These are phyloP conservation scores for Hemicentrotus pulcherrimus DNA, from an alignment of 35 echinoderm and acorn worm genomes.

Conservation along the genomic window DNA sequence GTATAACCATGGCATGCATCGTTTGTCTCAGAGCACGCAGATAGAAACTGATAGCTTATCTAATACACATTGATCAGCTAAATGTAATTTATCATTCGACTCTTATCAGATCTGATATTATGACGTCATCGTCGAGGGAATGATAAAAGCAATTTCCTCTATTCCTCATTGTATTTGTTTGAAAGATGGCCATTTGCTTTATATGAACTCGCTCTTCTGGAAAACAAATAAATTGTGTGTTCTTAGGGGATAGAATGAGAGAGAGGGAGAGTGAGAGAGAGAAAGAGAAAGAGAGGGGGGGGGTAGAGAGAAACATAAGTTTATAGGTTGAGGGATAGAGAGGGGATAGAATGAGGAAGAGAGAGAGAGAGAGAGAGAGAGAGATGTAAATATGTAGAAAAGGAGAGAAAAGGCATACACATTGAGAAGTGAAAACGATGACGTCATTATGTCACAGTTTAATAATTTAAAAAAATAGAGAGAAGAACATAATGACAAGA, in stretches of 20 bases:
- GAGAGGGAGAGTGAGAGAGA: background rate
- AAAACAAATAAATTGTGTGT: no score
- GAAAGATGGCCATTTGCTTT: no score
- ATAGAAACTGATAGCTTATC: background rate
- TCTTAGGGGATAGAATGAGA: background rate
- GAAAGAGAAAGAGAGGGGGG: background rate
- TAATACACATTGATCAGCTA: background rate
- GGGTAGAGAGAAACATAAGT: background rate
- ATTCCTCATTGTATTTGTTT: background rate
- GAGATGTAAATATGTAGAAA: no score
- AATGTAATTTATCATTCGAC: conserved; percentile 14
- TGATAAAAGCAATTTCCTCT: background rate
- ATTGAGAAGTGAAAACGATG: no score
- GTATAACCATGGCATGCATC: background rate
- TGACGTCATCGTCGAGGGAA: background rate
- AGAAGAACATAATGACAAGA: no score
- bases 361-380: no score
- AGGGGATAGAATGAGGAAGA: no score
- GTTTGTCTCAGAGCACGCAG: background rate
- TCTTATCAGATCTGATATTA: background rate
- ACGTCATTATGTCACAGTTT: no score
- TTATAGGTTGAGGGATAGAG: no score
- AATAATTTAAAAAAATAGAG: no score
- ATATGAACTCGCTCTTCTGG: no score
- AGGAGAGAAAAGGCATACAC: no score